Evolutionary conservation across 2,113 vertebrate genomes (phyloP).

Genomic region (Gadus macrocephalus): DNA sequence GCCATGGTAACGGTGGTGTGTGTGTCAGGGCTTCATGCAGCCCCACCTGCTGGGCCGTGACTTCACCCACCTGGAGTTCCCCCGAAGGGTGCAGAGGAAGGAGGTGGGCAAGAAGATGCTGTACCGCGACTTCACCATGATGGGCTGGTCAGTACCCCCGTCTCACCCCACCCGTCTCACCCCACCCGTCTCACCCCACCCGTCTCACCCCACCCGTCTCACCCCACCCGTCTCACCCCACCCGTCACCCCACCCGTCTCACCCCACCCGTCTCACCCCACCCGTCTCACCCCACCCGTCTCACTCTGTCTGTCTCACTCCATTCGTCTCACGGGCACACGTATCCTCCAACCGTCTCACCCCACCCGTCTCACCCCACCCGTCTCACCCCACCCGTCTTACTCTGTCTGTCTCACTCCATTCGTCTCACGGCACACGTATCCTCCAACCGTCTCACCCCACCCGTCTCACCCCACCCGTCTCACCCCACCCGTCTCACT

Average conservation of each 20-base stretch:
- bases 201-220: background rate
- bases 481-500: background rate
- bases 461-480: background rate
- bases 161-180: background rate
- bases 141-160: constrained; percentile 82
- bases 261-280: background rate
- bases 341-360: too few relatives aligned
- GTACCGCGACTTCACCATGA: constrained; percentile 97
- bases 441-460: background rate
- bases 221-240: too few relatives aligned
- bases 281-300: too few relatives aligned
- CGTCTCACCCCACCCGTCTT: too few relatives aligned
- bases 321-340: too few relatives aligned
- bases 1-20: too few relatives aligned
- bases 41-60: constrained; percentile 96
- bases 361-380: too few relatives aligned
- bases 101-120: constrained; percentile 97
- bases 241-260: background rate
- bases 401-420: too few relatives aligned
- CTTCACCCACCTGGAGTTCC: constrained; percentile 99
- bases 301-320: too few relatives aligned
- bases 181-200: background rate
- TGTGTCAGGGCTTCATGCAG: constrained; percentile 90
- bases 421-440: too few relatives aligned
- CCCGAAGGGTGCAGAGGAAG: constrained; percentile 92